Base-by-base conservation (phyloP, 2,888 invertebrate species). In the Embidobia sp. region DNA sequence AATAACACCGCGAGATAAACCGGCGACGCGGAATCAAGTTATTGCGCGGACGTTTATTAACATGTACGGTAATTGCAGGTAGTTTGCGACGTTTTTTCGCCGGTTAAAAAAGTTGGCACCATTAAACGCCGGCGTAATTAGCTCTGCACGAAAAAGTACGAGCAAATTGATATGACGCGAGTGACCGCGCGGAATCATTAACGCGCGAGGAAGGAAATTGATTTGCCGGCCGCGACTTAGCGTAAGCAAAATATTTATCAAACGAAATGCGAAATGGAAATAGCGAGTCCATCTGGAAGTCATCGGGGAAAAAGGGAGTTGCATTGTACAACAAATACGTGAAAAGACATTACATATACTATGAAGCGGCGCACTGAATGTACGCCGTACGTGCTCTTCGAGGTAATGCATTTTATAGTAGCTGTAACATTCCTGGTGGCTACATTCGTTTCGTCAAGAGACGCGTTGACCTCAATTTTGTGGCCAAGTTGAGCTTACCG, bases 391-490 rank as follows among this genome's bases (percentile, higher is more conserved):
- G 77, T 77, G 77, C 72, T 72, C 80, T 77, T 75, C 40, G 70
- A 82, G 81, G 81, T 83, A 84, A 84, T 84, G 81, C 84, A 84
- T 84, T 84, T 84, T 83, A 83, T 83, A 84, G 84, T 78, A 83
- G 80, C 76, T 76, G 77, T 75, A 77, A 77, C 80, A 79, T 79
- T 80, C 74, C 74, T 78, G 77, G 51, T 66, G 76, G 70, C 61
- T 67, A 77, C 77, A 72, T 77, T 77, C 67, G 77, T 77, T 77
- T 72, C 66, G 69, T 69, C 76, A 63, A 69, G 69, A 75, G 75
- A 75, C 75, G 46, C 76, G 70, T 76, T 76, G 76, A 76, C 76
- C 76, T 76, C 76, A 76, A 76, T 76, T 70, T 70, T 51, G 69
- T 51, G 70, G 59, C 76, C 64, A 64, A 76, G 57, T 69, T 48